phyloP scores from a whole-genome alignment of 2,113 vertebrate genomes.

The Hylia prasina region DNA sequence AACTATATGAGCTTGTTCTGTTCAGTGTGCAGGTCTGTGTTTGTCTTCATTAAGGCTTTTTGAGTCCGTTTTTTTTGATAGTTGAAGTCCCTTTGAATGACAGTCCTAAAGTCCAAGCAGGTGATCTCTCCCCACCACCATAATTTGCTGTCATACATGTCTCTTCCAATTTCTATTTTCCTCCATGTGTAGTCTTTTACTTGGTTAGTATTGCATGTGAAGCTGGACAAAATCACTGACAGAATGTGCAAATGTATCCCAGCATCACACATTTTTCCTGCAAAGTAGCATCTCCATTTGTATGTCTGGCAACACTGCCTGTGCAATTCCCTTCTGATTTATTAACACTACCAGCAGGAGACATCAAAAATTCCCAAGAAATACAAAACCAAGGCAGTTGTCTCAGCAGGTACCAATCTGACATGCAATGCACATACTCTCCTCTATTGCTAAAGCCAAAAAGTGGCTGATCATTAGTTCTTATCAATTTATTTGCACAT shows the following conservation, averaged over 20 bases:
- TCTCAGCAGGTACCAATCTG: neutral
- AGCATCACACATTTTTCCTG: neutral
- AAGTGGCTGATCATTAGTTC: neutral
- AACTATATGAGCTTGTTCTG: neutral
- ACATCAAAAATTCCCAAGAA: neutral
- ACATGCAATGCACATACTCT: neutral
- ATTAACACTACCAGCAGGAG: neutral
- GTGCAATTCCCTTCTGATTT: constrained; percentile 7
- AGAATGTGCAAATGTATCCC: neutral
- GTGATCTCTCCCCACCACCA: neutral
- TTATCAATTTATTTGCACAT: neutral
- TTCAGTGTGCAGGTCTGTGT: neutral
- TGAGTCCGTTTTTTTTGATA: neutral
- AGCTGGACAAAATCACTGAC: neutral
- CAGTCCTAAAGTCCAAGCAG: neutral
- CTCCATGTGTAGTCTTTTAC: neutral
- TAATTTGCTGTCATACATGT: neutral
- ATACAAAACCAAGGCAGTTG: neutral
- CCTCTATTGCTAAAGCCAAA: neutral
- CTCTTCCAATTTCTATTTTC: neutral
- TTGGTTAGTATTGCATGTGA: neutral
- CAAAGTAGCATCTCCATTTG: neutral
- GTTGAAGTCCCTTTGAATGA: neutral
- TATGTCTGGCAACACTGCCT: neutral
- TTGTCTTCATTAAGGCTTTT: neutral